Conservation (phyloP, 2,113 vertebrate species). For the Glaucomys volans region DNA sequence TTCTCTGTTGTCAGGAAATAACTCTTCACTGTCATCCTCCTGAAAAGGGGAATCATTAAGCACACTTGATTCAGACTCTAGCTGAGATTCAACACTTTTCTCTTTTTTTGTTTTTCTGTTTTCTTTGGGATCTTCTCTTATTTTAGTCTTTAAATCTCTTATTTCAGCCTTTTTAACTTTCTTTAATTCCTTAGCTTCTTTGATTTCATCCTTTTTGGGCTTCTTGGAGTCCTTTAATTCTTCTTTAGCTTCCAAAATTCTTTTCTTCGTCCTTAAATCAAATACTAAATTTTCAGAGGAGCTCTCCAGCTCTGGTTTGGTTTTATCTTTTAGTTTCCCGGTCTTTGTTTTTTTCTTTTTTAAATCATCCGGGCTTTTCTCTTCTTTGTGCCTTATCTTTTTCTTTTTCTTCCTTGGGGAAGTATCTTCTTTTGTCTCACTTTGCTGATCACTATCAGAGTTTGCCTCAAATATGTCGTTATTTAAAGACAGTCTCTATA, state of each 20-base stretch:
- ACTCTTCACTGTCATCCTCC: slow-evolving; percentile 74
- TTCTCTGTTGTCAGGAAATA: slow-evolving; percentile 74
- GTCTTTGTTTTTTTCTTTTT: slow-evolving; percentile 91
- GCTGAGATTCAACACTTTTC: slow-evolving; percentile 73
- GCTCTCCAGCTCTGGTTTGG: slow-evolving; percentile 87
- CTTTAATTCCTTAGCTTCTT: slow-evolving; percentile 89
- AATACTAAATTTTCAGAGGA: slow-evolving; percentile 81
- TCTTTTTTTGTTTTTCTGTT: slow-evolving; percentile 85
- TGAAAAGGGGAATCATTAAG: slow-evolving; percentile 64
- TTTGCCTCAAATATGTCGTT: slow-evolving; percentile 95
- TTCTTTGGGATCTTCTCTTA: slow-evolving; percentile 88
- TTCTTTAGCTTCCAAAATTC: slow-evolving; percentile 88
- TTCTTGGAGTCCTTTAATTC: slow-evolving; percentile 93
- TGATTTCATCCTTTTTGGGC: slow-evolving; percentile 92
- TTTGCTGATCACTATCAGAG: slow-evolving; percentile 92
- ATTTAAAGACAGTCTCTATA: slow-evolving; percentile 91
- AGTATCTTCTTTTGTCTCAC: slow-evolving; percentile 88
- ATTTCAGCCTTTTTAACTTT: slow-evolving; percentile 88
- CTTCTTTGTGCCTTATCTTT: slow-evolving; percentile 85
- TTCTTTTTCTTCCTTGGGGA: slow-evolving; percentile 93
- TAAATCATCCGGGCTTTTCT: slow-evolving; percentile 80
- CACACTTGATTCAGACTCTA: slow-evolving; percentile 74
- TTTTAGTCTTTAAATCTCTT: slow-evolving; percentile 88
- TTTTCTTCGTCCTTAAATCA: slow-evolving; percentile 89
- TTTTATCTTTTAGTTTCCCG: slow-evolving; percentile 91